Conservation (phyloP, 2,113 vertebrate genomes). For the human region GRCh38 chr18:53032501-53033000, state of each 20-base stretch:
- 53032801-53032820: slow-evolving; percentile 52
- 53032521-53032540: neutral
- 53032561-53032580: neutral
- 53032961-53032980: neutral
- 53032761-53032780: neutral
- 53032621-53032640: neutral
- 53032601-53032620: neutral
- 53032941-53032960: neutral
- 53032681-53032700: neutral
- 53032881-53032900: neutral
- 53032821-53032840: neutral
- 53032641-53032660: neutral
- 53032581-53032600: neutral
- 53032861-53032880: neutral
- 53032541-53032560: neutral
- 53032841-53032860: slow-evolving; percentile 13
- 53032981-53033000: neutral
- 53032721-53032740: neutral
- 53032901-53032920: slow-evolving; percentile 39
- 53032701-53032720: neutral
- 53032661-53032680: neutral
- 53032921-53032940: neutral
- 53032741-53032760: neutral
- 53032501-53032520: neutral
- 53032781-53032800: neutral